Base-by-base conservation (phyloP, 2,888 invertebrate genomes). In the Nephrocerus scutellatus region DNA sequence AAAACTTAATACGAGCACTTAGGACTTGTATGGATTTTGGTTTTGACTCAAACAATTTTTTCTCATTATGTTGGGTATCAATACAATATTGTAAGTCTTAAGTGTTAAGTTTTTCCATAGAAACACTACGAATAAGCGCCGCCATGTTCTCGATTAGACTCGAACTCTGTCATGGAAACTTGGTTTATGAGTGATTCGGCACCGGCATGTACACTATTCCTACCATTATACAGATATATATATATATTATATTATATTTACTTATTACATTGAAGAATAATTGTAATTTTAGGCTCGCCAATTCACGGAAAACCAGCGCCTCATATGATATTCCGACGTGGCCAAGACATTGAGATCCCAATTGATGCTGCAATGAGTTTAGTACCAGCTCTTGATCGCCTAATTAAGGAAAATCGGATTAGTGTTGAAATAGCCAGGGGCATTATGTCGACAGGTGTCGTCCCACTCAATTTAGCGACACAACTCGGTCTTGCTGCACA, bases 281-380 rank as follows among this genome's bases (percentile, higher is more conserved):
- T n/a, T n/a, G n/a, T n/a, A n/a, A n/a, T 55, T 59, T 8, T 49
- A 77, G 79, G 77, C 41, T 80, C 79, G 8, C 80, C 80, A 22
- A 78, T 77, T 36, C 79, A 79, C 43, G 63, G 66, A n/a, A 69
- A 68, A 46, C 59, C 62, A 6, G 57, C 61, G 10, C 39, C 57
- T 20, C 57, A 58, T 47, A 48, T 59, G 33, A 51, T 56, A 7
- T 41, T 62, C 39, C 54, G 61, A 3, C 60, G 62, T 10, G 57
- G 56, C 5, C 62, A 63, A 45, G 60, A 65, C 43, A 60, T 68
- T 25, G 68, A 67, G 48, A 56, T 69, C 39, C 63, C 73, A 1
- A 54, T 63, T 5, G 76, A 76, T 45, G 71, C 71, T 7, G 71
- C 72, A 5, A 66, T 71, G 25, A 68, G 62, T 0, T 63, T 74